Evolutionary conservation across 2,113 vertebrate genomes (phyloP).

Genomic region (Ascaphus truei): DNA sequence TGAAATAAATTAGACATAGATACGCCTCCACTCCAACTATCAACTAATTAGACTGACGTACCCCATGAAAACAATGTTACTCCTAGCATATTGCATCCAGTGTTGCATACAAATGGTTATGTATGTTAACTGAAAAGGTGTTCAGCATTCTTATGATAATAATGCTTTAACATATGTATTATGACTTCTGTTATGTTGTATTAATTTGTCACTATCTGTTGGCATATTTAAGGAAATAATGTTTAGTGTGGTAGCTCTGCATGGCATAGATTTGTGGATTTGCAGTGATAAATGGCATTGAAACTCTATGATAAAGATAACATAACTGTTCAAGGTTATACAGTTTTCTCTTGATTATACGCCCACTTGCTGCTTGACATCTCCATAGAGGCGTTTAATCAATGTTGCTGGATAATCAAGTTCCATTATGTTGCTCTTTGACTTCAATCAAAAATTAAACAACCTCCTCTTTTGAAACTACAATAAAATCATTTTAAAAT

Average conservation of each 20-base stretch:
- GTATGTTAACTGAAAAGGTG: too few relatives aligned
- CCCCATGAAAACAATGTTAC: too few relatives aligned
- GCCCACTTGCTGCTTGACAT: constrained; percentile 13
- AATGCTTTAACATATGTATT: neutral
- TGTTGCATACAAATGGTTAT: too few relatives aligned
- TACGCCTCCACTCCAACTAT: too few relatives aligned
- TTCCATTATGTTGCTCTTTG: constrained; percentile 11
- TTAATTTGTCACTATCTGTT: neutral
- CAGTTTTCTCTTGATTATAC: constrained; percentile 12
- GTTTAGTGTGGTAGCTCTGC: neutral
- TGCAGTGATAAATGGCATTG: constrained; percentile 5
- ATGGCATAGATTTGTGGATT: constrained; percentile 1
- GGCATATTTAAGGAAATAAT: neutral
- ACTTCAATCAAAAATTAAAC: constrained; percentile 18
- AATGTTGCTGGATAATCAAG: constrained; percentile 22
- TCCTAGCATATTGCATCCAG: too few relatives aligned
- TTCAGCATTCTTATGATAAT: too few relatives aligned
- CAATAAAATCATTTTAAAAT: neutral
- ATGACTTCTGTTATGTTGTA: constrained; percentile 1
- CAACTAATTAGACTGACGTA: too few relatives aligned
- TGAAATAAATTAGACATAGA: too few relatives aligned
- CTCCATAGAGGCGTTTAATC: constrained; percentile 25
- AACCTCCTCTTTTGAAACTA: neutral
- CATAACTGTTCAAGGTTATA: constrained; percentile 27
- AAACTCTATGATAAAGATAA: constrained; percentile 25